phyloP scores from a whole-genome alignment of 2,888 invertebrate species.

The Mythimna lalbum region DNA sequence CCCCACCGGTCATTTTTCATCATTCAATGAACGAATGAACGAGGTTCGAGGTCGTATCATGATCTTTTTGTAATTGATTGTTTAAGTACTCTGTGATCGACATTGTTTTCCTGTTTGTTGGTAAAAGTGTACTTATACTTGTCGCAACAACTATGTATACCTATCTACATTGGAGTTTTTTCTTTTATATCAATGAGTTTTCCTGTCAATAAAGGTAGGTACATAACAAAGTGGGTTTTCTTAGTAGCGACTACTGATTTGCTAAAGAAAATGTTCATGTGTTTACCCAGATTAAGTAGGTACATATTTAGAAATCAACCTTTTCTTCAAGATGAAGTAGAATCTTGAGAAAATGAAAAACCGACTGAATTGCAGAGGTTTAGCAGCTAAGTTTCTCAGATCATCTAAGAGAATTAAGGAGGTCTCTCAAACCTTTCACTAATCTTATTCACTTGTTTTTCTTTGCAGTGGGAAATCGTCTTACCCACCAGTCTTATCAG shows the following conservation, averaged over 20 bases:
- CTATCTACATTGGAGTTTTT: neutral
- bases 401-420: neutral
- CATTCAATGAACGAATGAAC: constrained; percentile 46
- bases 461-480: too few species aligned
- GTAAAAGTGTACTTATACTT: neutral
- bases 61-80: constrained; percentile 42
- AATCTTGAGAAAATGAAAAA: neutral
- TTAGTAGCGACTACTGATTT: neutral
- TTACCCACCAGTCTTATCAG: too few species aligned
- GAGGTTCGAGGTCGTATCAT: constrained; percentile 21
- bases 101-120: constrained; percentile 15
- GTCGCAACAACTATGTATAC: neutral
- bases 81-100: neutral
- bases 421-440: neutral
- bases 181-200: neutral
- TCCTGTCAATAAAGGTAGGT: neutral
- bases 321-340: neutral
- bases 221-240: neutral
- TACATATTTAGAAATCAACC: neutral
- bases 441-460: too few species aligned
- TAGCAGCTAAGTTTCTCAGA: neutral
- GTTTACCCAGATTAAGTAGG: too few species aligned
- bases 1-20: constrained; percentile 45
- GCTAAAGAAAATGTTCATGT: neutral
- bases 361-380: neutral